Conservation (phyloP, 2,113 vertebrate species). For the Catagonus wagneri region DNA sequence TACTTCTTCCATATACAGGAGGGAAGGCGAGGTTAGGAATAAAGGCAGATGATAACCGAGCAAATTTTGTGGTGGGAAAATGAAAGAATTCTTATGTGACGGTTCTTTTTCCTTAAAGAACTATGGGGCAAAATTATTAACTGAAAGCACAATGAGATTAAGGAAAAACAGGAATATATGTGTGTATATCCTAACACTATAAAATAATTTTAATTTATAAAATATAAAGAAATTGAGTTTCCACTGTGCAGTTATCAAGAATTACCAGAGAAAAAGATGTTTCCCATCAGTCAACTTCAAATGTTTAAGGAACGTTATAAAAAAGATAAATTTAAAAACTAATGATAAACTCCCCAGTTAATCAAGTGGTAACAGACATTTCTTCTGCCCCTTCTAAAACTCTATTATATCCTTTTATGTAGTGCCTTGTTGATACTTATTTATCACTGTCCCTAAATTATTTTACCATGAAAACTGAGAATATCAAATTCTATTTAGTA, state of each 20-base stretch:
- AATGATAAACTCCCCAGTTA: slow-evolving; percentile 10
- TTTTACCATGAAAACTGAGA: slow-evolving; percentile 39
- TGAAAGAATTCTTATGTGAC: not conserved
- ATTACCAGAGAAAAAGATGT: not conserved
- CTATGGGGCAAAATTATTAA: not conserved
- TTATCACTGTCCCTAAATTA: slow-evolving; percentile 16
- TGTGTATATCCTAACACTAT: not conserved
- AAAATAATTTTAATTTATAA: slow-evolving; percentile 1
- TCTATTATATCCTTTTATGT: not conserved
- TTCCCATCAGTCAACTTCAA: not conserved
- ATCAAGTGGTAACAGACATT: not conserved
- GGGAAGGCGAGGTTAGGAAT: not conserved
- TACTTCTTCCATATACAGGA: not conserved
- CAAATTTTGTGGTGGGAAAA: not conserved
- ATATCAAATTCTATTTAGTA: slow-evolving; percentile 49
- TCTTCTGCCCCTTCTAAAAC: not conserved
- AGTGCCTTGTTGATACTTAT: not conserved
- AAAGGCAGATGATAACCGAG: not conserved
- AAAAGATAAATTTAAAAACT: not conserved
- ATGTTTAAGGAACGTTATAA: not conserved
- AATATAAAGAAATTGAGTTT: slow-evolving; percentile 2
- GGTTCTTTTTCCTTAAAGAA: not conserved
- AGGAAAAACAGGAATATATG: not conserved
- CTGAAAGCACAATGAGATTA: not conserved
- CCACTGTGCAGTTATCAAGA: not conserved